A percentile compares a stretch with the other conserved stretches of the same genome.
phyloP scores from a whole-genome alignment of 2,797 vertebrate species.

The Ptychobarbus kaznakovi region DNA sequence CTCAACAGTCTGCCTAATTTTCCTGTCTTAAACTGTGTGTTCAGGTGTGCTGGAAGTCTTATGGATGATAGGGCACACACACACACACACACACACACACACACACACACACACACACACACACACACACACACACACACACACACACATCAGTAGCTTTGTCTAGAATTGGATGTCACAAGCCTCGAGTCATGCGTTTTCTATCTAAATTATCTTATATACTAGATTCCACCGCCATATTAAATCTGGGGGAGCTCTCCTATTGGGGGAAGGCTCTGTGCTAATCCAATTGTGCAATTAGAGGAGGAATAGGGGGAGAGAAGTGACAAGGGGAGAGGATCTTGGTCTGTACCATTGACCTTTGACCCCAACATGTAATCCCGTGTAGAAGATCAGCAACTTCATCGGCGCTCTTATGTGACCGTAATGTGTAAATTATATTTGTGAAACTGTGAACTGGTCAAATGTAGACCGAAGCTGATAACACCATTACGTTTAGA shows the following conservation, averaged over 20 bases:
- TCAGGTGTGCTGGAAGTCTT: constrained; percentile 48
- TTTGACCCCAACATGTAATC: constrained; percentile 51
- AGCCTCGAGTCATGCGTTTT: constrained; percentile 78
- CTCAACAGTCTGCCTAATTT: constrained; percentile 38
- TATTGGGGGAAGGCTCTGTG: constrained; percentile 63
- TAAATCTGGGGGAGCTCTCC: constrained; percentile 76
- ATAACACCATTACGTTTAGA: neutral
- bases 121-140: neutral
- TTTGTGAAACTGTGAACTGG: neutral
- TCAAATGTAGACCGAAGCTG: neutral
- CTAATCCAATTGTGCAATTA: constrained; percentile 78
- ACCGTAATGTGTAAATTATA: constrained; percentile 18
- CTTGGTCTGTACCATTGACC: constrained; percentile 41
- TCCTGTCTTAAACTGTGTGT: constrained; percentile 54
- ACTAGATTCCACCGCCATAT: constrained; percentile 80
- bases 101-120: neutral
- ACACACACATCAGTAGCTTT: constrained; percentile 37
- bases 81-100: neutral
- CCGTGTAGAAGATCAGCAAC: constrained; percentile 41
- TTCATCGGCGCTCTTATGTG: constrained; percentile 41
- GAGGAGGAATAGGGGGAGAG: constrained; percentile 63
- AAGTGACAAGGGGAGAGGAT: constrained; percentile 38
- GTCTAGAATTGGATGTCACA: constrained; percentile 74
- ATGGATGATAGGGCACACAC: neutral
- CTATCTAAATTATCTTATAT: constrained; percentile 79